A percentile compares a stretch with the other conserved stretches of the same genome.
These are phyloP conservation scores for Hydrotaea diabolus DNA, from an alignment of 2,888 invertebrate species.

Conservation along the genomic window DNA sequence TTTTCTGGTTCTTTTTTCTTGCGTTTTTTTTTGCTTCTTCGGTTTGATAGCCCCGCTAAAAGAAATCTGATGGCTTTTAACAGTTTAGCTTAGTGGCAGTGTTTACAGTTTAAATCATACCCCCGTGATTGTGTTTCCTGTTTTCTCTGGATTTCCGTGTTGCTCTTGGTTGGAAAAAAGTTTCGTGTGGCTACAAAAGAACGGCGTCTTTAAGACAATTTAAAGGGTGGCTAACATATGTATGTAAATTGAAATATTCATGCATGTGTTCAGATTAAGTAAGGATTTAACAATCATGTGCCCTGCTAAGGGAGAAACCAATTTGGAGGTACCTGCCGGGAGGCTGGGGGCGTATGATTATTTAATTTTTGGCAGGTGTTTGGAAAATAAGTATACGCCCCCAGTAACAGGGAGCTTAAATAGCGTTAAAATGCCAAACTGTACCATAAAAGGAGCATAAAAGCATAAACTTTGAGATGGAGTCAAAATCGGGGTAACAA, in stretches of 20 bases:
- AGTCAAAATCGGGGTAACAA: too few relatives aligned
- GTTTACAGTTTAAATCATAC: constrained; percentile 32
- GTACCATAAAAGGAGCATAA: too few relatives aligned
- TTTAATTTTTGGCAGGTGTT: neutral
- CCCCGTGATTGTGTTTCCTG: constrained; percentile 10
- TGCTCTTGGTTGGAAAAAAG: neutral
- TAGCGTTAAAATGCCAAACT: too few relatives aligned
- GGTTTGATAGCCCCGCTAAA: neutral
- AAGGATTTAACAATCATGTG: constrained; percentile 1
- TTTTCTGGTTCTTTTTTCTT: neutral
- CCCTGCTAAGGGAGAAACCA: neutral
- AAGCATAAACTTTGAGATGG: too few relatives aligned
- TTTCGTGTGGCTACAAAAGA: neutral
- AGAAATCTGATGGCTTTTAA: constrained; percentile 45
- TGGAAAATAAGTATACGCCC: too few relatives aligned
- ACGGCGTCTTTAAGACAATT: neutral
- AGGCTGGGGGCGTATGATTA: constrained; percentile 13
- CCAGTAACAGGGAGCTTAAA: too few relatives aligned
- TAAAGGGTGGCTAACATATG: neutral
- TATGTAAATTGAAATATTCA: constrained; percentile 16
- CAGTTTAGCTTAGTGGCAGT: constrained; percentile 34
- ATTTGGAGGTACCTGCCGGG: neutral
- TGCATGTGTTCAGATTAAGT: constrained; percentile 1
- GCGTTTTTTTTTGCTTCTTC: neutral
- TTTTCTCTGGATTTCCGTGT: neutral